These are phyloP conservation scores for Boloria euphrosyne DNA, from an alignment of 2,888 invertebrate species.

Conservation along the genomic window DNA sequence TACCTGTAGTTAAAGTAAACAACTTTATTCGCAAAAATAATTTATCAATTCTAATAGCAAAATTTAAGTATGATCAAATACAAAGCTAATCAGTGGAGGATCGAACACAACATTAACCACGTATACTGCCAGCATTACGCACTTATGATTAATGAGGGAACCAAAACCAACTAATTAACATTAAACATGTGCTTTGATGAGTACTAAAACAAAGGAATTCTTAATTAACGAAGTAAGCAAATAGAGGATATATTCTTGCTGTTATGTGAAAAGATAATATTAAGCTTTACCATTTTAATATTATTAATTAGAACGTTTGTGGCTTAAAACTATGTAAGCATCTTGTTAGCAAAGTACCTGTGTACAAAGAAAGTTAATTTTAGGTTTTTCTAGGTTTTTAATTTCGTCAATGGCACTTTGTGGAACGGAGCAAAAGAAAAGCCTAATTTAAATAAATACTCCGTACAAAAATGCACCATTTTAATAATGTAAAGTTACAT, in stretches of 20 bases:
- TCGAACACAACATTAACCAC: slow-evolving; percentile 24
- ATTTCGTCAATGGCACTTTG: too few relatives aligned
- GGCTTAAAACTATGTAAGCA: neutral
- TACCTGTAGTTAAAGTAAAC: too few relatives aligned
- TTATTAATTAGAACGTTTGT: neutral
- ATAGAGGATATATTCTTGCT: slow-evolving; percentile 7
- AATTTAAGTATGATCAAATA: too few relatives aligned
- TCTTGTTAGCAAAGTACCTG: neutral
- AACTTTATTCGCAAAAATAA: too few relatives aligned
- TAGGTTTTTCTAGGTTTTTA: too few relatives aligned
- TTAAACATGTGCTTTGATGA: slow-evolving; percentile 26
- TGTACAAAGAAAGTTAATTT: too few relatives aligned
- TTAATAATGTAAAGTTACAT: too few relatives aligned
- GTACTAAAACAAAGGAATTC: slow-evolving; percentile 27
- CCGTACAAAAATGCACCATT: too few relatives aligned
- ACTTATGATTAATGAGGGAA: slow-evolving; percentile 35
- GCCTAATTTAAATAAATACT: too few relatives aligned
- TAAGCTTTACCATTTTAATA: slow-evolving; percentile 1
- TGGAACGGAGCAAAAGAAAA: too few relatives aligned
- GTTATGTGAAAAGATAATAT: neutral
- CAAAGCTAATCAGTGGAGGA: slow-evolving; percentile 1
- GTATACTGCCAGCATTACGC: slow-evolving; percentile 26
- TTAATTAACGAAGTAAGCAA: slow-evolving; percentile 27
- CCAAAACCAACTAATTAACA: slow-evolving; percentile 30
- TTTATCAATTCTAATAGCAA: too few relatives aligned